These are phyloP conservation scores for Hycleus phaleratus DNA, from an alignment of 1,140 invertebrate genomes.

Conservation along the genomic window DNA sequence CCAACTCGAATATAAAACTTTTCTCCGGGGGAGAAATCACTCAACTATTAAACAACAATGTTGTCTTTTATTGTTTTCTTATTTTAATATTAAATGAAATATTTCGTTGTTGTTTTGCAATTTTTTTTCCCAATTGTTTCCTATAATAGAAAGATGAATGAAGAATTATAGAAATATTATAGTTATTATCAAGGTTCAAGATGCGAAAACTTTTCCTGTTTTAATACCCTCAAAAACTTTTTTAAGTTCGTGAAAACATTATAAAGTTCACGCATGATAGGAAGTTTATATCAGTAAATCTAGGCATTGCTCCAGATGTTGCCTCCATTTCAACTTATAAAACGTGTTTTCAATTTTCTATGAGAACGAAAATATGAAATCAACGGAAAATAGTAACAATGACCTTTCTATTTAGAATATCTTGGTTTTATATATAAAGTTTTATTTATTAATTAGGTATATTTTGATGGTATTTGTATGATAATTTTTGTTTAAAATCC, in stretches of 20 bases:
- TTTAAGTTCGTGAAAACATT: slow-evolving; percentile 15
- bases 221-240: slow-evolving; percentile 9
- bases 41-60: too few relatives aligned
- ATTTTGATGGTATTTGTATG: too few relatives aligned
- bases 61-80: not conserved
- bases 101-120: not conserved
- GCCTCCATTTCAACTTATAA: slow-evolving; percentile 13
- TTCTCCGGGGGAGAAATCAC: too few relatives aligned
- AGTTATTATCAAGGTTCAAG: slow-evolving; percentile 6
- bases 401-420: too few relatives aligned
- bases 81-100: slow-evolving; percentile 6
- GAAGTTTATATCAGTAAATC: slow-evolving; percentile 16
- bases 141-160: not conserved
- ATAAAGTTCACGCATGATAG: slow-evolving; percentile 16
- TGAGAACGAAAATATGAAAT: not conserved
- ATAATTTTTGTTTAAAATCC: too few relatives aligned
- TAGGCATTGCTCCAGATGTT: slow-evolving; percentile 13
- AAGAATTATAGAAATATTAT: slow-evolving; percentile 5
- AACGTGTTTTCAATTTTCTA: slow-evolving; percentile 14
- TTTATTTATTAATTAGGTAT: too few relatives aligned
- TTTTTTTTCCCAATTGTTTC: not conserved
- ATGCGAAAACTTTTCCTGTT: slow-evolving; percentile 11
- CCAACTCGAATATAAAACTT: too few relatives aligned
- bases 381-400: too few relatives aligned
- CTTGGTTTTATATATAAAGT: too few relatives aligned